A percentile compares a stretch with the other conserved stretches of the same genome.
Conservation (phyloP, 1,140 invertebrate species). For the Lepidostoma basale region DNA sequence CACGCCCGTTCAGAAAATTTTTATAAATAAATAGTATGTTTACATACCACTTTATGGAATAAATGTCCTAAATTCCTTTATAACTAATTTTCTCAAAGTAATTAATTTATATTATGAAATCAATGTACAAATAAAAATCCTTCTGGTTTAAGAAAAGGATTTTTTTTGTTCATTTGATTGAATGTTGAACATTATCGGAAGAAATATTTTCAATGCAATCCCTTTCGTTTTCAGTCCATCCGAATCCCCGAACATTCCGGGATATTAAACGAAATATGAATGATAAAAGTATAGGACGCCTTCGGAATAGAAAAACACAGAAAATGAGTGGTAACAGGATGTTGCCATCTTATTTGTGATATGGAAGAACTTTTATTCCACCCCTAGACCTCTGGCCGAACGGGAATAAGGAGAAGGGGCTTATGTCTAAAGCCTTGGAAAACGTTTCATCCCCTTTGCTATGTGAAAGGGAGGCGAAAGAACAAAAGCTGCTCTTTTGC, state of each 20-base stretch:
- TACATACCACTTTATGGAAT: no score
- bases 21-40: no score
- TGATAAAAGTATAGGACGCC: constrained; percentile 2
- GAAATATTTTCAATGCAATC: no score
- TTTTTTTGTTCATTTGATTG: no score
- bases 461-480: background rate
- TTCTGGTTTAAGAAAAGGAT: no score
- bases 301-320: constrained; percentile 4
- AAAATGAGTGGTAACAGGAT: constrained; percentile 33
- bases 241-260: background rate
- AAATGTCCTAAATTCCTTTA: no score
- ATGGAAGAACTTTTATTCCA: constrained; percentile 38
- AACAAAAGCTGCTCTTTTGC: background rate
- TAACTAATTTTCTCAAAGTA: no score
- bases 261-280: constrained; percentile 13
- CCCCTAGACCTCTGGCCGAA: constrained; percentile 29
- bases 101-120: no score
- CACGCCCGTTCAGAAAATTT: no score
- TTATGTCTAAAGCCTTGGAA: background rate
- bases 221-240: no score
- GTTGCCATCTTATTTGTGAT: constrained; percentile 41
- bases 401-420: background rate
- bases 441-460: background rate
- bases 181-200: no score
- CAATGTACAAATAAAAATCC: no score